phyloP scores from a whole-genome alignment of 2,797 vertebrate genomes.

The Sebastiscus albofasciatus region DNA sequence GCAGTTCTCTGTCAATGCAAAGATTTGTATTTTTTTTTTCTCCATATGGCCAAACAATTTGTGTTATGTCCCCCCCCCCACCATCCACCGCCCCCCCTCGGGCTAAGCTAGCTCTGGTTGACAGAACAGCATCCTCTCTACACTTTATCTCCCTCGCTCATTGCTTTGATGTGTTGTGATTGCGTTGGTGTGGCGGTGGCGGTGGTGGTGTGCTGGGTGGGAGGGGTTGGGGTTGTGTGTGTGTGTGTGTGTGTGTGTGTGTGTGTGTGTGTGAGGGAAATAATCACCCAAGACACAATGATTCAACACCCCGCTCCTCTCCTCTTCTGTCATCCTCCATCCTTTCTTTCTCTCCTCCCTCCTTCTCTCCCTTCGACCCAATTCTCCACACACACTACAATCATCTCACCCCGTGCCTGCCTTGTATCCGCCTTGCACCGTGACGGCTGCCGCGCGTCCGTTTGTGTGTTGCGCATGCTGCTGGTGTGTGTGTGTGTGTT shows the following conservation, averaged over 20 bases:
- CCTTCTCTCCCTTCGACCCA: conserved; percentile 67
- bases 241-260: conserved; percentile 32
- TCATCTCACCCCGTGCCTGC: conserved; percentile 60
- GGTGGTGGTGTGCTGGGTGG: conserved; percentile 34
- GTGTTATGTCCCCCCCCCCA: not conserved
- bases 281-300: conserved; percentile 78
- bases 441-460: conserved; percentile 48
- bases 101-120: conserved; percentile 60
- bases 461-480: conserved; percentile 32
- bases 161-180: conserved; percentile 82
- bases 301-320: conserved; percentile 72
- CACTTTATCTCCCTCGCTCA: conserved; percentile 74
- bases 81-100: not conserved
- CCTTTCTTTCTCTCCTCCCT: conserved; percentile 56
- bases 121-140: conserved; percentile 61
- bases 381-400: conserved; percentile 63
- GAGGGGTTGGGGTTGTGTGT: conserved; percentile 2
- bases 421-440: conserved; percentile 51
- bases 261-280: conserved; percentile 53
- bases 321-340: conserved; percentile 45
- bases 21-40: conserved; percentile 27
- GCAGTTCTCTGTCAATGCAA: not conserved
- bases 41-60: conserved; percentile 46
- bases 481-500: conserved; percentile 16
- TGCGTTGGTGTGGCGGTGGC: conserved; percentile 70